Conservation (phyloP, 2,888 invertebrate genomes). For the Sphecodes monilicornis region DNA sequence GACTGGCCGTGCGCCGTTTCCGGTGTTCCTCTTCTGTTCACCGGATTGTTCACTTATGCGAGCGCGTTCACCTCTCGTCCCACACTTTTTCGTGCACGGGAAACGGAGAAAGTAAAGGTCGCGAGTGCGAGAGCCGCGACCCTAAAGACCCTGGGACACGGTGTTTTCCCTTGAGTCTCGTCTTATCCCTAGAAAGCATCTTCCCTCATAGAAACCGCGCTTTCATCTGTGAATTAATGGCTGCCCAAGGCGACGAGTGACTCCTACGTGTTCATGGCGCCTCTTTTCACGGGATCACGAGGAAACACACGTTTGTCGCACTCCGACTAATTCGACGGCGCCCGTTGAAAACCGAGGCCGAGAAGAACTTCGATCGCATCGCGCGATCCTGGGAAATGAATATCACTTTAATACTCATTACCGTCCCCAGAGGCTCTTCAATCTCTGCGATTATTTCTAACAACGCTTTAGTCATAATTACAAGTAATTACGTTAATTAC, state of each 20-base stretch:
- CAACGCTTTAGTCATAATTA: not conserved
- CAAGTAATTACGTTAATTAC: not conserved
- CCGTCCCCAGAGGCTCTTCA: not conserved
- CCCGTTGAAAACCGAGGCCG: not conserved
- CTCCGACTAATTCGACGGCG: not conserved
- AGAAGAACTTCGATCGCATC: not conserved
- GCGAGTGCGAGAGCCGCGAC: slow-evolving; percentile 75
- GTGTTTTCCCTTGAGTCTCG: slow-evolving; percentile 62
- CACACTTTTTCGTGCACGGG: slow-evolving; percentile 36
- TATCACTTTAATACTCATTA: not conserved
- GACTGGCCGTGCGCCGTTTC: slow-evolving; percentile 55
- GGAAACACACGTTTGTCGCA: not conserved
- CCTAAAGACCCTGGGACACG: slow-evolving; percentile 74
- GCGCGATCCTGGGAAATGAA: not conserved
- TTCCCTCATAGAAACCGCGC: slow-evolving; percentile 55
- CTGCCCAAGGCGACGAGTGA: not conserved
- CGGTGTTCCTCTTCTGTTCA: slow-evolving; percentile 28
- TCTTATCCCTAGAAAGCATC: slow-evolving; percentile 79
- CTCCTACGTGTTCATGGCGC: not conserved
- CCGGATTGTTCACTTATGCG: not conserved
- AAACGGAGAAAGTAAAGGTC: slow-evolving; percentile 77
- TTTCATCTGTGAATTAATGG: slow-evolving; percentile 63
- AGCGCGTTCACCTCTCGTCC: slow-evolving; percentile 30
- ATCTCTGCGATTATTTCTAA: not conserved
- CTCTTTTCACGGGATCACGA: slow-evolving; percentile 14